Base-by-base conservation (phyloP, 2,888 invertebrate species). In the Ecdyonurus torrentis region DNA sequence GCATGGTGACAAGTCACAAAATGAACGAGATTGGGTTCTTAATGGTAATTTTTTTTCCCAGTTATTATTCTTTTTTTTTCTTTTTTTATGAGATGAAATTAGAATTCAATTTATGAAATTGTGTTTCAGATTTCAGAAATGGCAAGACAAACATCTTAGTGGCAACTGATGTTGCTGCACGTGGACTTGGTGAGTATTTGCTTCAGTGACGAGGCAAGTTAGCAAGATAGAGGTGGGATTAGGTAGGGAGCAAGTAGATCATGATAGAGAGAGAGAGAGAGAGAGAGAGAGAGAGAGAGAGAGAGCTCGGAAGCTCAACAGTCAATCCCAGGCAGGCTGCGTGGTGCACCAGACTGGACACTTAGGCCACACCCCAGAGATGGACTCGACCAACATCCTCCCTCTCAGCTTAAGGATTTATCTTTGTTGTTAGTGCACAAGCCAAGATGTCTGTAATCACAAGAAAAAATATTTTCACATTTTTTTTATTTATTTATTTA, bases 1-100 rank as follows among this genome's bases (percentile, higher is more conserved):
- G 69, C 84, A 84, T 70, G 84, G 84, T 64, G 84, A 85, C 71
- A 84, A 84, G 71, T 79, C 80, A 65, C 83, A 84, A 70, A 79
- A 78, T 68, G 83, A 83, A 71, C 75, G 83, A 71, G 83, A 83
- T 70, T 81, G 82, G 76, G 82, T 83, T 67, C 74, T 81, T 67
- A 75, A 76, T 71, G 76, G 76, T 75, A 55, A 55, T 7, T 55
- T 37, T 37, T 10, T 37, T 37, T 37, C 37, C 37, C 10, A 55
- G 22, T 55, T 10, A 22, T 55, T 10, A 55, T 7, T 7, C 22
- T 55, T 55, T 55, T 20, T 5, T 18, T 20, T 20, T n/a, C n/a
- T 22, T 55, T n/a, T 10, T 10, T 5, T 22, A 55, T 55, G 5
- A 22, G 22, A 55, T 55, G 5, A 10, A 10, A 15, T 37, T 37